These are phyloP conservation scores for Sebastes cheni DNA, from an alignment of 2,797 vertebrate species.

Conservation along the genomic window DNA sequence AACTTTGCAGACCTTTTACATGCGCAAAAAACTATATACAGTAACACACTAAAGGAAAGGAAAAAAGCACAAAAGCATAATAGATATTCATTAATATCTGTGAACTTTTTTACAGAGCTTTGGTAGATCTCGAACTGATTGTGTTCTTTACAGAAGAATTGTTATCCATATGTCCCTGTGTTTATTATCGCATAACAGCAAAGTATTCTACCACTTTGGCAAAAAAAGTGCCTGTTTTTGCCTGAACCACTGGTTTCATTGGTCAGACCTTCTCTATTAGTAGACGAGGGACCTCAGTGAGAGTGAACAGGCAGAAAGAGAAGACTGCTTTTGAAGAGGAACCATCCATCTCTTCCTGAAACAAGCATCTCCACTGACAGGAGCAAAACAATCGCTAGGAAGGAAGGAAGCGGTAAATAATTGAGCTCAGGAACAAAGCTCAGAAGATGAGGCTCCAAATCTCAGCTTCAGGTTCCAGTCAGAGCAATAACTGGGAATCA, in stretches of 20 bases:
- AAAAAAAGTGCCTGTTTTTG: background rate
- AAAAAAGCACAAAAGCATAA: background rate
- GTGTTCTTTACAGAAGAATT: background rate
- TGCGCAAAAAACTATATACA: background rate
- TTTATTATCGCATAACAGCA: constrained; percentile 5
- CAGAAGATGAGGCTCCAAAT: constrained; percentile 1
- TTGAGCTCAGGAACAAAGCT: constrained; percentile 30
- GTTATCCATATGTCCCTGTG: background rate
- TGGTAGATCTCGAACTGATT: background rate
- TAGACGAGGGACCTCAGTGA: constrained; percentile 26
- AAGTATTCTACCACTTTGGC: background rate
- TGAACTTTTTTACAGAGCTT: constrained; percentile 4
- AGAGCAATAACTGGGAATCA: background rate
- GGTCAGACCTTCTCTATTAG: constrained; percentile 22
- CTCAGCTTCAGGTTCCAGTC: background rate
- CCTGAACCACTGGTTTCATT: constrained; percentile 11
- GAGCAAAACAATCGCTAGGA: constrained; percentile 34
- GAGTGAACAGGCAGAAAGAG: constrained; percentile 20
- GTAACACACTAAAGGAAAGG: background rate
- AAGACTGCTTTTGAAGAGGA: constrained; percentile 6
- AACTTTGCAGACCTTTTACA: background rate
- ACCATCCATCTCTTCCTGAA: constrained; percentile 35
- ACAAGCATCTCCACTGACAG: constrained; percentile 36
- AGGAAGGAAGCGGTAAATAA: constrained; percentile 42
- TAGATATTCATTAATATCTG: background rate